Conservation (phyloP, 2,113 vertebrate genomes). For the Zingel zingel region DNA sequence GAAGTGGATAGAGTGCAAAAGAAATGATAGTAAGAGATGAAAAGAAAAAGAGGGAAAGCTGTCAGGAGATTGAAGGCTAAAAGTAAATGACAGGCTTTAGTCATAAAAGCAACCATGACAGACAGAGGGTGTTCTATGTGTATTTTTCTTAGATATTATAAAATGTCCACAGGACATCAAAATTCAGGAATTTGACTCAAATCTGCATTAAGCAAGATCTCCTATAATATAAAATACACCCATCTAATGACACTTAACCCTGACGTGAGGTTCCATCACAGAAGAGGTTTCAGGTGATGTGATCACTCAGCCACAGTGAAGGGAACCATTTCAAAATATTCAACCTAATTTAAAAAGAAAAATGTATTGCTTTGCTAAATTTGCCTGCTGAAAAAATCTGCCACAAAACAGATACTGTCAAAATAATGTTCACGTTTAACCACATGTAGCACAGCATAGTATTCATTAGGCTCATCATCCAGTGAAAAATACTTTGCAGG, state of each 20-base stretch:
- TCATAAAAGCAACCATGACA: conserved; percentile 32
- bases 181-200: conserved; percentile 7
- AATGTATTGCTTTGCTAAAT: neutral
- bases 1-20: conserved; percentile 39
- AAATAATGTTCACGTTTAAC: neutral
- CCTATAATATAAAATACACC: neutral
- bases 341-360: neutral
- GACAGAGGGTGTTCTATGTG: conserved; percentile 21
- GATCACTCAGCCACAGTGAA: neutral
- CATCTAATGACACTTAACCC: neutral
- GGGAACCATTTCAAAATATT: neutral
- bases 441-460: neutral
- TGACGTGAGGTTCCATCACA: neutral
- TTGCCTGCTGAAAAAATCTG: neutral
- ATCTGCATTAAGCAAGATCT: neutral
- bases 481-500: neutral
- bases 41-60: conserved; percentile 33
- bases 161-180: neutral
- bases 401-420: neutral
- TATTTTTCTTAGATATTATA: conserved; percentile 26
- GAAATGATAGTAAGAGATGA: conserved; percentile 12
- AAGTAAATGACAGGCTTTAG: conserved; percentile 58
- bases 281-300: neutral
- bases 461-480: neutral
- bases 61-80: conserved; percentile 53